phyloP scores from a whole-genome alignment of 1,140 invertebrate genomes.

The Tetranychus urticae region DNA sequence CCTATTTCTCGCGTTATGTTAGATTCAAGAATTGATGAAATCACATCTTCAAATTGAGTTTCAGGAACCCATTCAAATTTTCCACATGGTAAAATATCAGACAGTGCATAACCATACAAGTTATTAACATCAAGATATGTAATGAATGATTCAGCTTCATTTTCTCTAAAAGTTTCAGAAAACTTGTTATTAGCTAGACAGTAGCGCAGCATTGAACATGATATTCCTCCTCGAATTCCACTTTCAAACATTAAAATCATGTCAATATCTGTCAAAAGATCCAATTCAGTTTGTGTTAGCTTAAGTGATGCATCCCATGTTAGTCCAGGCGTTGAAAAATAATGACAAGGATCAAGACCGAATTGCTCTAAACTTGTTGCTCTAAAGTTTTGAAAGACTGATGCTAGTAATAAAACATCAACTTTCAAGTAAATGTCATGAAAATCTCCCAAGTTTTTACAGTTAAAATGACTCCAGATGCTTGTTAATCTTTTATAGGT shows the following conservation, averaged over 20 bases:
- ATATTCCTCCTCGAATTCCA: not conserved
- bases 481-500: not conserved
- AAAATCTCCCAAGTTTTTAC: not conserved
- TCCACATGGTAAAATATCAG: conserved; percentile 6
- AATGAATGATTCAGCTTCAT: conserved; percentile 13
- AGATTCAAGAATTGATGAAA: not conserved
- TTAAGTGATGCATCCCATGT: not conserved
- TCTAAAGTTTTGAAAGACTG: not conserved
- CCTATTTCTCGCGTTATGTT: conserved; percentile 4
- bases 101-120: conserved; percentile 12
- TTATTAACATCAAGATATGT: conserved; percentile 14
- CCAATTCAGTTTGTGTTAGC: not conserved
- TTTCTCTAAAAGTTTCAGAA: conserved; percentile 8
- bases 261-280: conserved; percentile 14
- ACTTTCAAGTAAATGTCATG: not conserved
- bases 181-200: conserved; percentile 7
- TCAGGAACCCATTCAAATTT: conserved; percentile 7
- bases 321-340: not conserved
- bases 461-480: not conserved
- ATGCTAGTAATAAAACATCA: not conserved
- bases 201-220: not conserved
- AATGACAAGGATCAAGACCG: not conserved
- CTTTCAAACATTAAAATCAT: conserved; percentile 17
- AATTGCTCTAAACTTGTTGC: not conserved
- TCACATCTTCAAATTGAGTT: not conserved